Conservation (phyloP, 2,113 vertebrate species). For the Pedetes capensis region DNA sequence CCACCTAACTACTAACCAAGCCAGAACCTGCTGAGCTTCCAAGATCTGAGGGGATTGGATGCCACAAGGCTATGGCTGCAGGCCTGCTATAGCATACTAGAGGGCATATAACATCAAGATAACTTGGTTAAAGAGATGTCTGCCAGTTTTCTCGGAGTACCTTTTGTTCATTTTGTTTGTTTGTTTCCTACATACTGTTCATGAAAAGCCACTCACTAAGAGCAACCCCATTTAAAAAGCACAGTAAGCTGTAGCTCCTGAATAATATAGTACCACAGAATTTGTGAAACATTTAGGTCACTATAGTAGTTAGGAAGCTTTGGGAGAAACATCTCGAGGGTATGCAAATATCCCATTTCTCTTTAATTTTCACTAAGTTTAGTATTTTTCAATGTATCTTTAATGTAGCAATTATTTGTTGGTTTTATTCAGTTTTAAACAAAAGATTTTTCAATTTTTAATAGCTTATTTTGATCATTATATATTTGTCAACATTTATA, state of each 20-base stretch:
- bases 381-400: not conserved
- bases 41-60: no score
- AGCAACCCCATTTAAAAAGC: not conserved
- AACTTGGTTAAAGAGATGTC: not conserved
- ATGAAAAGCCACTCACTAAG: not conserved
- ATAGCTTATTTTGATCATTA: not conserved
- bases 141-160: not conserved
- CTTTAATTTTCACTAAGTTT: not conserved
- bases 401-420: not conserved
- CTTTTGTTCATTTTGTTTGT: not conserved
- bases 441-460: not conserved
- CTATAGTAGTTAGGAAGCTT: not conserved
- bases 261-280: not conserved
- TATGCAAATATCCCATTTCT: not conserved
- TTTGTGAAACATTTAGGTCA: not conserved
- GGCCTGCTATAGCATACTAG: not conserved
- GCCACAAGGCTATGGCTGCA: no score
- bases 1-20: no score
- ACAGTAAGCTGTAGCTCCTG: not conserved
- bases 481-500: not conserved
- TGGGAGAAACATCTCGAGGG: not conserved
- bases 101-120: not conserved
- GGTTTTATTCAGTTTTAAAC: not conserved
- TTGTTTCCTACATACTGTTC: not conserved
- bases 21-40: no score